Conservation (phyloP, 2,113 vertebrate species). For the Aviceda subcristata region DNA sequence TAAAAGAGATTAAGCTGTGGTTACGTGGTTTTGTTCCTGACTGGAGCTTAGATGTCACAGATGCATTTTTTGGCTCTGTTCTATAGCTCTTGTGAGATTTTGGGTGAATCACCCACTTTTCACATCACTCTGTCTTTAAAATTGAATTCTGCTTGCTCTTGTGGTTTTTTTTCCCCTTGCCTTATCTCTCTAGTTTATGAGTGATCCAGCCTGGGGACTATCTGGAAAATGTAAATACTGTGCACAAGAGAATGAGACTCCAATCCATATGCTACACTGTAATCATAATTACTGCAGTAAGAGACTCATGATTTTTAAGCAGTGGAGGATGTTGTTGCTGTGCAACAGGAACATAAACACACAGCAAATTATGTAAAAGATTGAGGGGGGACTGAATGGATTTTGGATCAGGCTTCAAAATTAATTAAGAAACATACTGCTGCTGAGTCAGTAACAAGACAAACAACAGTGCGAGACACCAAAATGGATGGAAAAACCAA, state of each 20-base stretch:
- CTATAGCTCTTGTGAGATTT: not conserved
- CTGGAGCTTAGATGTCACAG: not conserved
- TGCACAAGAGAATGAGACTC: not conserved
- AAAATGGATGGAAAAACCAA: not conserved
- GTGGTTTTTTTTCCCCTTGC: not conserved
- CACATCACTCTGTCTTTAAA: not conserved
- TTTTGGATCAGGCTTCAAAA: constrained; percentile 12
- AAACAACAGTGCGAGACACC: not conserved
- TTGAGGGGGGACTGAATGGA: not conserved
- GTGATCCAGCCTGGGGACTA: not conserved
- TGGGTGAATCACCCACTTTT: not conserved
- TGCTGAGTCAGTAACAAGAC: not conserved
- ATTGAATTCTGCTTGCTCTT: not conserved
- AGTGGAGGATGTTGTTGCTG: not conserved
- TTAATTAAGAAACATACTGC: not conserved
- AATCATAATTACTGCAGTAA: not conserved
- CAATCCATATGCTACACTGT: not conserved
- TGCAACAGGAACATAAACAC: not conserved
- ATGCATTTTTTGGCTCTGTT: not conserved
- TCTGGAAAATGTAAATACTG: constrained; percentile 1
- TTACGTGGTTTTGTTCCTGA: not conserved
- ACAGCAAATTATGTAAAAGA: not conserved
- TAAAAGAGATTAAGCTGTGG: not conserved
- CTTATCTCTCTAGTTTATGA: not conserved
- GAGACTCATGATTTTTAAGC: not conserved